phyloP scores from a whole-genome alignment of 2,797 vertebrate species.

The Ceyx erithaca region DNA sequence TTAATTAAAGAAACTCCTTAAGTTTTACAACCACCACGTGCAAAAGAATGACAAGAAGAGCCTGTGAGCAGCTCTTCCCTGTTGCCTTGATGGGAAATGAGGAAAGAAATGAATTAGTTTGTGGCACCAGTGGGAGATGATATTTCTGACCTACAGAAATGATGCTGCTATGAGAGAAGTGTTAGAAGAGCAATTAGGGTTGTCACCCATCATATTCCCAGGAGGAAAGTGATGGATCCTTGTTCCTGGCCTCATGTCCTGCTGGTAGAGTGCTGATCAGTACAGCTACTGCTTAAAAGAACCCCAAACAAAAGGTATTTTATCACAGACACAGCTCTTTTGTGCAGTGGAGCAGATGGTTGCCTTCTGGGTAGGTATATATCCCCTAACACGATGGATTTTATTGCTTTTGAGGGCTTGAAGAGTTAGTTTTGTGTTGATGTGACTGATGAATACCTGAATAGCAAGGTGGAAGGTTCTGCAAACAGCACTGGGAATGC shows the following conservation, averaged over 20 bases:
- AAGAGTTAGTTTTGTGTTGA: not conserved
- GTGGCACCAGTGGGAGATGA: not conserved
- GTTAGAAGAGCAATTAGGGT: conserved; percentile 1
- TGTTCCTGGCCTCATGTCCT: not conserved
- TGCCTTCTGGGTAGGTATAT: not conserved
- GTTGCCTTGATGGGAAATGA: not conserved
- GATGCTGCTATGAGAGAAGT: not conserved
- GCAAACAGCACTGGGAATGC: not conserved
- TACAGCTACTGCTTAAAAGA: not conserved
- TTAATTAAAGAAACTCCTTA: not conserved
- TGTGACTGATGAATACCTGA: not conserved
- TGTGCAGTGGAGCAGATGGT: accelerated
- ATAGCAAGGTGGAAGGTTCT: not conserved
- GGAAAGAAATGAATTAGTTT: conserved; percentile 10
- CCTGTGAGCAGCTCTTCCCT: not conserved
- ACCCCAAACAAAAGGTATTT: not conserved
- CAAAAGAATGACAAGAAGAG: not conserved
- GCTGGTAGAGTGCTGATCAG: accelerated
- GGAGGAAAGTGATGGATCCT: not conserved
- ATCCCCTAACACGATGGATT: not conserved
- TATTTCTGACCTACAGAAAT: conserved; percentile 7
- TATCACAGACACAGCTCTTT: not conserved
- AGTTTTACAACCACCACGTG: not conserved
- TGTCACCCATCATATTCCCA: conserved; percentile 10
- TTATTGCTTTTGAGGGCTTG: not conserved